Base-by-base conservation (phyloP, 2,888 invertebrate species). In the Clusia tigrina region DNA sequence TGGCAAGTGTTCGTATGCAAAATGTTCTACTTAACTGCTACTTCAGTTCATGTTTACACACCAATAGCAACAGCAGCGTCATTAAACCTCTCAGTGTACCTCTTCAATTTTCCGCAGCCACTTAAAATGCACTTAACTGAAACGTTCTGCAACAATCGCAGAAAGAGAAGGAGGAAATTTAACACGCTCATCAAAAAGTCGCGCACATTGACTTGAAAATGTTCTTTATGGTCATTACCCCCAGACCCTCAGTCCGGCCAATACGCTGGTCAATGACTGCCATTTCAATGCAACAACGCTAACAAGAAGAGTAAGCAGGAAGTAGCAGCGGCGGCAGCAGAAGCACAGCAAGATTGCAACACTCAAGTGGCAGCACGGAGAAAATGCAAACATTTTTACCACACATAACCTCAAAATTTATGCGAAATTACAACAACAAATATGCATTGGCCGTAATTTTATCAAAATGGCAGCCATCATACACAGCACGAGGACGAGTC, bases 81-180 rank as follows among this genome's bases (percentile, higher is more conserved):
- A n/a, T n/a, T n/a, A n/a, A n/a, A n/a, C n/a, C n/a, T n/a, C n/a
- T n/a, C n/a, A n/a, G n/a, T n/a, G 48, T 48, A 20, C 6, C 48
- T 22, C 48, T 20, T 18, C 48, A 48, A 48, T 48, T 67, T 65
- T 65, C 63, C 65, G 65, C 65, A 63, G 67, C 67, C 65, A 67
- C 67, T 67, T 67, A 67, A 65, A 67, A 65, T 65, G 67, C 67
- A 67, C 67, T 67, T 67, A 59, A 65, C 57, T 61, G 61, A 48
- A 48, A 20, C 48, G 48, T 20, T 22, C 48, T 22, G 48, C 48
- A 48, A 18, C 18, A 48, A 48, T 20, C 22, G 12, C 32, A 12
- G 6, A 32, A 32, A 32, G 12, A 32, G 6, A 32, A 32, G 32
- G 12, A 32, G 32, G 6, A 32, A 32, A 32, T 48, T 48, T 48